These are phyloP conservation scores for Lathronympha strigana DNA, from an alignment of 2,888 invertebrate genomes.

Conservation along the genomic window DNA sequence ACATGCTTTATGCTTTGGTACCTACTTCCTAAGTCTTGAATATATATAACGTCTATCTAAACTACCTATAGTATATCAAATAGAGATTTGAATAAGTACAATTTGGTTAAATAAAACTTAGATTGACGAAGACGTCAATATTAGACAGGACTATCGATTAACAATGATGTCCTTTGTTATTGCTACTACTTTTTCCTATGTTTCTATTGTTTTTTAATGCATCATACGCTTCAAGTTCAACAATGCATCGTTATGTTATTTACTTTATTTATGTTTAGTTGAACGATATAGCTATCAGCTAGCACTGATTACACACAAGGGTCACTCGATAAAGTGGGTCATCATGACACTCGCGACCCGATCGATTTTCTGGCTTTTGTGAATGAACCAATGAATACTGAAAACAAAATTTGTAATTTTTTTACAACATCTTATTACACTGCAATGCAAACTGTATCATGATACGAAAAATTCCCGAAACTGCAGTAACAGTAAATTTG, in stretches of 20 bases:
- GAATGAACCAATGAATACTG: slow-evolving; percentile 7
- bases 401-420: slow-evolving; percentile 3
- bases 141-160: background rate
- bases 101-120: no score
- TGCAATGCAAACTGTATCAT: background rate
- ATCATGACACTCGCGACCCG: slow-evolving; percentile 27
- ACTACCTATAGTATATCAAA: no score
- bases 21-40: no score
- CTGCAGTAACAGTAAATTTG: slow-evolving; percentile 14
- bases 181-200: background rate
- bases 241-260: slow-evolving; percentile 3
- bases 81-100: no score
- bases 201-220: background rate
- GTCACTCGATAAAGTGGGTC: slow-evolving; percentile 40
- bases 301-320: slow-evolving; percentile 29
- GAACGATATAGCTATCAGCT: slow-evolving; percentile 15
- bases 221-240: background rate
- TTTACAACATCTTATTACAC: slow-evolving; percentile 4
- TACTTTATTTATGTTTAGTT: slow-evolving; percentile 5
- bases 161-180: background rate
- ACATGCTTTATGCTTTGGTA: no score
- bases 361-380: slow-evolving; percentile 31
- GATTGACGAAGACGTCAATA: no score
- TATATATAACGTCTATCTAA: no score
- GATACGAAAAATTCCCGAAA: background rate